Conservation (phyloP, 2,113 vertebrate species). For the Athene noctua region DNA sequence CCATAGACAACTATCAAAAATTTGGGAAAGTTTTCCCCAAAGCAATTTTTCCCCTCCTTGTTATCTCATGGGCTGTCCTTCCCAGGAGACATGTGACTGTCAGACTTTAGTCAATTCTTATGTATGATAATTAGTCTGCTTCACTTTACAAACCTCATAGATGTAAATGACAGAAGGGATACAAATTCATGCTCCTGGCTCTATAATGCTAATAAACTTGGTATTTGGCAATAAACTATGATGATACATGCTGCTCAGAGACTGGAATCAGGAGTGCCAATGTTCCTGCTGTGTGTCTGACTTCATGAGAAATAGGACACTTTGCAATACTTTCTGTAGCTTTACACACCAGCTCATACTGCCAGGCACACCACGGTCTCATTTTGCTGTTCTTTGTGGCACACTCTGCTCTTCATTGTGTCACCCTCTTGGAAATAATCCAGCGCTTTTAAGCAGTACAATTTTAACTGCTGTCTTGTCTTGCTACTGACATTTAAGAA, state of each 20-base stretch:
- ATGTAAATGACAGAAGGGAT: background rate
- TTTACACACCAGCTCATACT: background rate
- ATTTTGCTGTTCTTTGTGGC: background rate
- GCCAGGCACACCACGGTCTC: background rate
- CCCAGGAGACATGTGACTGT: background rate
- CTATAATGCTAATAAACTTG: background rate
- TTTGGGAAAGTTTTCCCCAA: background rate
- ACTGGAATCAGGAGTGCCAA: background rate
- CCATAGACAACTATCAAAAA: background rate
- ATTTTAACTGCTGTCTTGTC: constrained; percentile 10
- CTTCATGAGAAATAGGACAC: constrained; percentile 28
- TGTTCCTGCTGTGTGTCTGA: background rate
- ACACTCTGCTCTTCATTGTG: background rate
- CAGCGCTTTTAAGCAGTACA: background rate
- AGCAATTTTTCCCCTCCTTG: background rate
- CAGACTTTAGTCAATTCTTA: background rate
- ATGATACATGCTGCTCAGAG: background rate
- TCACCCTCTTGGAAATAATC: background rate
- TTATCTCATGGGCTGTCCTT: background rate
- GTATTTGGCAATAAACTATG: background rate
- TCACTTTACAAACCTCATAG: background rate
- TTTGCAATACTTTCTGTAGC: constrained; percentile 18
- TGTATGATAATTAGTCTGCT: background rate
- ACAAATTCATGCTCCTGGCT: background rate
- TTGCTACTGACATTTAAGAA: background rate